Conservation (phyloP, 2,113 vertebrate genomes). For the Steatornis caripensis region DNA sequence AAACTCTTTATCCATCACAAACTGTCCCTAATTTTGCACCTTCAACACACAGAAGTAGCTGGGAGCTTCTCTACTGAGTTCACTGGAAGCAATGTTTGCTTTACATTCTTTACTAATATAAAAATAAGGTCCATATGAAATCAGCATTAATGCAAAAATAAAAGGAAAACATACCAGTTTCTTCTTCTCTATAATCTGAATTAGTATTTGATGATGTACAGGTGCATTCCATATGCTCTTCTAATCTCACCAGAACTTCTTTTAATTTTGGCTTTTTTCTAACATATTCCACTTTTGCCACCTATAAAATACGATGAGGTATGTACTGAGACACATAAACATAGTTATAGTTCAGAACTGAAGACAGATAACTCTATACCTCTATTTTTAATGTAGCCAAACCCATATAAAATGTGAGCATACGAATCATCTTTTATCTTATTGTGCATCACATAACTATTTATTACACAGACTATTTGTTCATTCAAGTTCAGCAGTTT, state of each 20-base stretch:
- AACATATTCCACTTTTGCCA: slow-evolving; percentile 97
- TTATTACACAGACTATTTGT: slow-evolving; percentile 37
- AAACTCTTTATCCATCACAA: not conserved
- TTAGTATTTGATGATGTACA: slow-evolving; percentile 84
- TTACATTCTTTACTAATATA: not conserved
- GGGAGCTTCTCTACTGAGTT: not conserved
- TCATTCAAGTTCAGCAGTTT: slow-evolving; percentile 41
- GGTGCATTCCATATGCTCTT: slow-evolving; percentile 95
- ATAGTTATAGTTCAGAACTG: slow-evolving; percentile 33
- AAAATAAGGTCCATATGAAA: slow-evolving; percentile 32
- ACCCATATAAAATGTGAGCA: slow-evolving; percentile 23
- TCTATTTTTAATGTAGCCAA: slow-evolving; percentile 32
- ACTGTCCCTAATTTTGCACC: not conserved
- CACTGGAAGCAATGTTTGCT: not conserved
- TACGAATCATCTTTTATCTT: slow-evolving; percentile 47
- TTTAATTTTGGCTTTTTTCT: slow-evolving; percentile 94
- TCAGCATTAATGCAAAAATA: slow-evolving; percentile 49
- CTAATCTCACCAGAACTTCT: slow-evolving; percentile 95
- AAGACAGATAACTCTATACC: slow-evolving; percentile 3
- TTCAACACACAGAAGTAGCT: not conserved
- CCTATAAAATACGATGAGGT: slow-evolving; percentile 72
- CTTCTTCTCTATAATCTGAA: slow-evolving; percentile 88
- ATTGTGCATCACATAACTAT: slow-evolving; percentile 30
- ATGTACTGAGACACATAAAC: slow-evolving; percentile 38
- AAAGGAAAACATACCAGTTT: slow-evolving; percentile 81